These are phyloP conservation scores for Danio choprae DNA, from an alignment of 2,797 vertebrate genomes.

Conservation along the genomic window DNA sequence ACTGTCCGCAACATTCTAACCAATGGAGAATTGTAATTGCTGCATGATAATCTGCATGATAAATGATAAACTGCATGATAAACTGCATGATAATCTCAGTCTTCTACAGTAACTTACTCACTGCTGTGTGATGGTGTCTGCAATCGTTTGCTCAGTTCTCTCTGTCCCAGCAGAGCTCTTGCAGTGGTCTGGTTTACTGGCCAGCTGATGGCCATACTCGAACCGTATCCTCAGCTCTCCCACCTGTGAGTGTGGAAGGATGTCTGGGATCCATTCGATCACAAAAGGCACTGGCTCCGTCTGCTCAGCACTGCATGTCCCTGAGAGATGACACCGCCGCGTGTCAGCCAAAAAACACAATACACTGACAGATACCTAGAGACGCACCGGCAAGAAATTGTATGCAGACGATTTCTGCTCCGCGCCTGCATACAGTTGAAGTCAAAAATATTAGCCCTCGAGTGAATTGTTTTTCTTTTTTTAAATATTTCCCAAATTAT, in stretches of 20 bases:
- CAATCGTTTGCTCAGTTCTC: conserved; percentile 9
- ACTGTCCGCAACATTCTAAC: neutral
- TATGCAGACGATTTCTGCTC: too few species aligned
- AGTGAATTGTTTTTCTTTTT: too few species aligned
- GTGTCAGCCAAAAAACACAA: neutral
- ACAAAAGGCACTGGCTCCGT: conserved; percentile 87
- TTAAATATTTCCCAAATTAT: too few species aligned
- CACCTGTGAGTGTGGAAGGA: conserved; percentile 85
- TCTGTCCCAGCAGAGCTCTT: conserved; percentile 47
- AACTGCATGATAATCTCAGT: neutral
- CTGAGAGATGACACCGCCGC: conserved; percentile 63
- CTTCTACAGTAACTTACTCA: conserved; percentile 3
- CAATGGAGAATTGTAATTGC: neutral
- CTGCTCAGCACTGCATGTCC: conserved; percentile 80
- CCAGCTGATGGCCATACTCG: conserved; percentile 88
- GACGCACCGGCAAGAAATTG: too few species aligned
- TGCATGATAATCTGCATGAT: neutral
- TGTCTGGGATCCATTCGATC: conserved; percentile 92
- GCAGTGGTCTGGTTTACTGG: conserved; percentile 76
- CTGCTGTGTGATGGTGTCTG: conserved; percentile 1
- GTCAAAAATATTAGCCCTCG: too few species aligned
- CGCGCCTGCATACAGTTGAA: too few species aligned
- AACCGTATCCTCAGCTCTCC: conserved; percentile 89
- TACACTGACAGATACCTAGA: neutral
- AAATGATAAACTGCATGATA: neutral